phyloP scores from a whole-genome alignment of 2,113 vertebrate genomes.

The Clarias batrachus region DNA sequence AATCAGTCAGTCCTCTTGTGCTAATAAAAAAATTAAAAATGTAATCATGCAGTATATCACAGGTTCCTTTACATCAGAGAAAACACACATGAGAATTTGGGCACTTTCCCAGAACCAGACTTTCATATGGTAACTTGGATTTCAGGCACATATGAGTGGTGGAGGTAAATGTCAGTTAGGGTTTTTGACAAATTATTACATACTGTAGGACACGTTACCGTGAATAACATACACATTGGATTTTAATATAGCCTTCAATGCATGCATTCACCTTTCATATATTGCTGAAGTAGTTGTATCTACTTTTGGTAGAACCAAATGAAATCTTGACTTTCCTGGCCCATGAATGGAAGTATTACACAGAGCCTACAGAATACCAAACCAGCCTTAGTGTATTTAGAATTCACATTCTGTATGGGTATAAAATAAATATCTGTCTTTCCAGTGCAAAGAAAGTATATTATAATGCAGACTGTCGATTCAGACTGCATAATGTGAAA shows the following conservation, averaged over 20 bases:
- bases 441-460: slow-evolving; percentile 12
- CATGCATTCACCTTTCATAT: background rate
- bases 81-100: background rate
- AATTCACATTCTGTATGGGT: background rate
- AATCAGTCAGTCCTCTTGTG: background rate
- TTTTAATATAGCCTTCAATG: background rate
- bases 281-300: background rate
- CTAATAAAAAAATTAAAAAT: background rate
- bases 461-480: slow-evolving; percentile 21
- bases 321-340: background rate
- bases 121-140: background rate
- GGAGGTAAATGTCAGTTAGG: background rate
- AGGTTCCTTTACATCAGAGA: background rate
- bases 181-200: background rate
- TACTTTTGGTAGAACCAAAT: background rate
- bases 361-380: background rate
- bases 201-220: background rate
- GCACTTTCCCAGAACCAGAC: too few species aligned
- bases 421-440: slow-evolving; percentile 10
- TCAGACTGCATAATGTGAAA: slow-evolving; percentile 33
- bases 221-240: background rate
- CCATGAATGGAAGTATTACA: background rate
- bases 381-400: background rate
- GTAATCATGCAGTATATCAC: background rate
- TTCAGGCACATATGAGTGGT: background rate